phyloP scores from a whole-genome alignment of 2,113 vertebrate genomes.

The Jaculus jaculus region DNA sequence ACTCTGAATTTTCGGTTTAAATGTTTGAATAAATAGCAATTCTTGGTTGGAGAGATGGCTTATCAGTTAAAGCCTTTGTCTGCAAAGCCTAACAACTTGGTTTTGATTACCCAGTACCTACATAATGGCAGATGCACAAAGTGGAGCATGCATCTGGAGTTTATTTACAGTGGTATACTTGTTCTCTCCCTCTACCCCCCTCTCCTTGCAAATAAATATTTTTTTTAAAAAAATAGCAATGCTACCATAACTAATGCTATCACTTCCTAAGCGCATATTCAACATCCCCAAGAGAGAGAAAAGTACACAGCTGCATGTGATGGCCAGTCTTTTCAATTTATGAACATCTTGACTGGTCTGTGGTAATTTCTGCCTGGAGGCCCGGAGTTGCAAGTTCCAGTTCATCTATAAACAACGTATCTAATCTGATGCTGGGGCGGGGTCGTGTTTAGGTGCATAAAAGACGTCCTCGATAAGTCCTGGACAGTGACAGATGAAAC shows the following conservation, averaged over 20 bases:
- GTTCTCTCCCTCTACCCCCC: no score
- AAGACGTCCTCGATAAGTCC: neutral
- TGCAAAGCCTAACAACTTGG: no score
- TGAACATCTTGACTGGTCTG: neutral
- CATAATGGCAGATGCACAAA: no score
- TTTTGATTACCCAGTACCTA: no score
- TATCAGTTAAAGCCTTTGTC: no score
- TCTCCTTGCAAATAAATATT: no score
- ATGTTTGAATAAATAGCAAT: neutral
- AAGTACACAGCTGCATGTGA: neutral
- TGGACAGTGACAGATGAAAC: neutral
- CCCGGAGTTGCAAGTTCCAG: neutral
- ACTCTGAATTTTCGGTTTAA: neutral
- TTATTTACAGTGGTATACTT: no score
- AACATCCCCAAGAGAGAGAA: neutral
- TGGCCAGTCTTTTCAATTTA: neutral
- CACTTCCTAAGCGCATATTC: neutral
- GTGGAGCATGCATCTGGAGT: no score
- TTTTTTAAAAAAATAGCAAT: neutral
- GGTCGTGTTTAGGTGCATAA: no score
- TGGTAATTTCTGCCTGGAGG: neutral
- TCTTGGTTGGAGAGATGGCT: neutral
- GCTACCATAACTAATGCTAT: neutral
- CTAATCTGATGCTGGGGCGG: no score
- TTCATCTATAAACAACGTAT: neutral